A percentile compares a stretch with the other conserved stretches of the same genome.
Conservation (phyloP, 2,888 invertebrate species). For the Slavum lentiscoides region DNA sequence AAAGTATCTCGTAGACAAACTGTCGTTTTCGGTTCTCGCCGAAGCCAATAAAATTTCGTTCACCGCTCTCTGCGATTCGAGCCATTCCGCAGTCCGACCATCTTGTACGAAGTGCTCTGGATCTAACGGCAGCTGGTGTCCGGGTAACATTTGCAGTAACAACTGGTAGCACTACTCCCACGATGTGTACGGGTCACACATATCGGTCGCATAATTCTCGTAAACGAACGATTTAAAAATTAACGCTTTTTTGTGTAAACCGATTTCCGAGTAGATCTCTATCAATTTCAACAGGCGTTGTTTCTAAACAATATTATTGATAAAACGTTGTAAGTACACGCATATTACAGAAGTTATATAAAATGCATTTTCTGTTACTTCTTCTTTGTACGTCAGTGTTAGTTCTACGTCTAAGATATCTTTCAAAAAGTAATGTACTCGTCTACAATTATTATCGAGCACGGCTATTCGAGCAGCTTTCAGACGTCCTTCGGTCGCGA, state of each 20-base stretch:
- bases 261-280: slow-evolving; percentile 85
- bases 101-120: slow-evolving; percentile 74
- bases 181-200: slow-evolving; percentile 82
- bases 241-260: slow-evolving; percentile 90
- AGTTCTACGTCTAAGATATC: slow-evolving; percentile 91
- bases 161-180: slow-evolving; percentile 91
- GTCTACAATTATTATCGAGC: slow-evolving; percentile 74
- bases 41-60: slow-evolving; percentile 93
- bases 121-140: slow-evolving; percentile 87
- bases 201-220: slow-evolving; percentile 80
- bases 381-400: slow-evolving; percentile 85
- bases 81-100: slow-evolving; percentile 70
- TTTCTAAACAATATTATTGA: slow-evolving; percentile 66
- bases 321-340: slow-evolving; percentile 34
- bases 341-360: background rate
- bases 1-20: slow-evolving; percentile 90
- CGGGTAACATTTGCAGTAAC: slow-evolving; percentile 87
- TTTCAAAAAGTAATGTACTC: slow-evolving; percentile 89
- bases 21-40: slow-evolving; percentile 86
- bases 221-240: slow-evolving; percentile 94
- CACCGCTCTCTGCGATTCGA: slow-evolving; percentile 80
- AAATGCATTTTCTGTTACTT: slow-evolving; percentile 61
- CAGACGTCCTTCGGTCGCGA: slow-evolving; percentile 93
- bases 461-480: slow-evolving; percentile 92
- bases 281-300: slow-evolving; percentile 89